These are phyloP conservation scores for Sinotaia quadrata DNA, from an alignment of 2,888 invertebrate genomes.

Conservation along the genomic window DNA sequence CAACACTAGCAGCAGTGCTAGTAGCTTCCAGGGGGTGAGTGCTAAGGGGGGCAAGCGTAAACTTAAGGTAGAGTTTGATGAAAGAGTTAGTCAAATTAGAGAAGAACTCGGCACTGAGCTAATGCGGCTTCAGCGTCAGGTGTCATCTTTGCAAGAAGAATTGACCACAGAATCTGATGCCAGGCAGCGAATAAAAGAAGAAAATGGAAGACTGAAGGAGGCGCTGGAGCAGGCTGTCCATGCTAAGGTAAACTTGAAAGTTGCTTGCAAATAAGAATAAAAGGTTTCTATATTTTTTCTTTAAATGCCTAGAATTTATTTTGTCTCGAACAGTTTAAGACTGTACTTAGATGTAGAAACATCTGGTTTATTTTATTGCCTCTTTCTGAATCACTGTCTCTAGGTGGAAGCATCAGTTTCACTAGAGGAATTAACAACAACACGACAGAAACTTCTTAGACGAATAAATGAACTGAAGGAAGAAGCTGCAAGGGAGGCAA, in stretches of 20 bases:
- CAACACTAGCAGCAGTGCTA: background rate
- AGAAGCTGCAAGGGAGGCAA: slow-evolving; percentile 60
- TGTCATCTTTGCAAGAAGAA: slow-evolving; percentile 54
- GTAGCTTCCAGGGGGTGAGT: background rate
- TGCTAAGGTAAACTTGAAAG: slow-evolving; percentile 48
- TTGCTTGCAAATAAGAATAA: background rate
- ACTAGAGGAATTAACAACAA: slow-evolving; percentile 50
- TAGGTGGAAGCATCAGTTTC: slow-evolving; percentile 57
- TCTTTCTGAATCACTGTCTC: background rate
- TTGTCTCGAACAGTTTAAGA: too few species aligned
- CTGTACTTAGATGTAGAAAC: too few species aligned
- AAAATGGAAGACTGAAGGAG: slow-evolving; percentile 53
- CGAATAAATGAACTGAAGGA: slow-evolving; percentile 60
- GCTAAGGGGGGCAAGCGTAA: slow-evolving; percentile 1
- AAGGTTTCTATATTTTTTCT: too few species aligned
- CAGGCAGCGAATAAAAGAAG: slow-evolving; percentile 47
- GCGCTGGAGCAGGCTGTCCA: slow-evolving; percentile 54
- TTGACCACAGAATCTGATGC: slow-evolving; percentile 47
- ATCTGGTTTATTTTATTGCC: background rate
- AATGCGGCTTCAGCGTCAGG: slow-evolving; percentile 47
- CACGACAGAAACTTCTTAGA: slow-evolving; percentile 60
- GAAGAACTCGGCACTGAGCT: slow-evolving; percentile 34
- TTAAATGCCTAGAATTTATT: too few species aligned
- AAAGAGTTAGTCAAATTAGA: slow-evolving; percentile 2
- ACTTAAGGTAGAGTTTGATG: slow-evolving; percentile 4